Conservation (phyloP, 2,113 vertebrate genomes). For the Lates calcarifer region DNA sequence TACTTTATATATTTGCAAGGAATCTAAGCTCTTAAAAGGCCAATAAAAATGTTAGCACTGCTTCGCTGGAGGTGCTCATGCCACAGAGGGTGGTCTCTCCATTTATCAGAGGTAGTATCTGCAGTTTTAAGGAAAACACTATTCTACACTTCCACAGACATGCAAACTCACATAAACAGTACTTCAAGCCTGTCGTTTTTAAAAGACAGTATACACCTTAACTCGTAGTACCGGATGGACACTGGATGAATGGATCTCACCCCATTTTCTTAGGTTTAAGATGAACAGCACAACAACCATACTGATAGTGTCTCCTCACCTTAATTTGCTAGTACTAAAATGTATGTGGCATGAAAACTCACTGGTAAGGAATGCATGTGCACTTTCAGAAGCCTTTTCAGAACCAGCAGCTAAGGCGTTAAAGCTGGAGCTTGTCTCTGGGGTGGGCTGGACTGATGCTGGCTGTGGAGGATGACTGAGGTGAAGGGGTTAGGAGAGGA, state of each 20-base stretch:
- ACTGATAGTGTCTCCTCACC: not conserved
- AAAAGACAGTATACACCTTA: too few species aligned
- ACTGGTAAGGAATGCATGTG: not conserved
- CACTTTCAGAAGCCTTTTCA: slow-evolving; percentile 21
- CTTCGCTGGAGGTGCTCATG: slow-evolving; percentile 58
- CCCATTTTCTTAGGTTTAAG: not conserved
- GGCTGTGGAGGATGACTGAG: slow-evolving; percentile 76
- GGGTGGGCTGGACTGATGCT: slow-evolving; percentile 78
- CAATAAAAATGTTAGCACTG: slow-evolving; percentile 68
- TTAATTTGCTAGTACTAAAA: not conserved
- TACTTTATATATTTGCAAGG: slow-evolving; percentile 61
- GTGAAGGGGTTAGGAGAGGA: slow-evolving; percentile 80
- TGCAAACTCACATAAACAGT: not conserved
- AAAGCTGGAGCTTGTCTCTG: slow-evolving; percentile 69
- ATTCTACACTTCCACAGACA: not conserved
- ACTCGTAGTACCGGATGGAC: too few species aligned
- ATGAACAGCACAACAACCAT: not conserved
- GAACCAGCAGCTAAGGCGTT: slow-evolving; percentile 67
- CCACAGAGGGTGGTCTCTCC: slow-evolving; percentile 51
- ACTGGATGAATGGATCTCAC: not conserved
- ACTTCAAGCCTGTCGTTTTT: not conserved
- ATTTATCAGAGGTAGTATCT: slow-evolving; percentile 58
- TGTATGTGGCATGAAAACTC: not conserved
- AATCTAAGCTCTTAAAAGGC: slow-evolving; percentile 66
- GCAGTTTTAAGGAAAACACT: slow-evolving; percentile 20